These are phyloP conservation scores for Apotomis turbidana DNA, from an alignment of 2,888 invertebrate genomes.

Conservation along the genomic window DNA sequence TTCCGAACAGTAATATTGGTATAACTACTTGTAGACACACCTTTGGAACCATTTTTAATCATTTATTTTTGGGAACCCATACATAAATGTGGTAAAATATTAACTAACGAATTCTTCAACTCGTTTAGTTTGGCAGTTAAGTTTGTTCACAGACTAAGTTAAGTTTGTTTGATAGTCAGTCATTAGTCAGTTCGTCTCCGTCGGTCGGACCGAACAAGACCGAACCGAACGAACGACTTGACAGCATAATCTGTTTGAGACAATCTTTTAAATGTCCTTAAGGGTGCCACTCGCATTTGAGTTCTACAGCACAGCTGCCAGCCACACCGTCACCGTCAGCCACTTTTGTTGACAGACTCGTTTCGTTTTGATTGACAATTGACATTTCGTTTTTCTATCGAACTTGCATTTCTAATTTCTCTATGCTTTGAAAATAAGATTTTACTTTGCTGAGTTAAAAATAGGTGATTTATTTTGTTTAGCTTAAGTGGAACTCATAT, in stretches of 20 bases:
- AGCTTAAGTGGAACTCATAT: background rate
- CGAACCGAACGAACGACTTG: background rate
- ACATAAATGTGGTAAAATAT: constrained; percentile 34
- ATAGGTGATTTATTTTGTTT: no score
- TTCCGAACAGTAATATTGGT: constrained; percentile 50
- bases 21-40: constrained; percentile 47
- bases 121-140: constrained; percentile 7
- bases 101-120: constrained; percentile 3
- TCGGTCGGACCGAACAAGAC: background rate
- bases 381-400: no score
- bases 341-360: background rate
- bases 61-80: constrained; percentile 25
- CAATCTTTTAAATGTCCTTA: background rate
- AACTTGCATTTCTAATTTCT: no score
- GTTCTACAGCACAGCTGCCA: background rate
- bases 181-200: no score
- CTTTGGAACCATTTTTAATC: constrained; percentile 50
- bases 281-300: background rate
- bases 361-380: background rate
- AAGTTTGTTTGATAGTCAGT: background rate
- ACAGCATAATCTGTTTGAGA: background rate
- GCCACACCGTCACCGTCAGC: background rate
- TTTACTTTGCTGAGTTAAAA: background rate
- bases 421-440: background rate
- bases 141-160: constrained; percentile 20